Conservation (phyloP, 1,140 invertebrate species). For the Drosophila cardini region DNA sequence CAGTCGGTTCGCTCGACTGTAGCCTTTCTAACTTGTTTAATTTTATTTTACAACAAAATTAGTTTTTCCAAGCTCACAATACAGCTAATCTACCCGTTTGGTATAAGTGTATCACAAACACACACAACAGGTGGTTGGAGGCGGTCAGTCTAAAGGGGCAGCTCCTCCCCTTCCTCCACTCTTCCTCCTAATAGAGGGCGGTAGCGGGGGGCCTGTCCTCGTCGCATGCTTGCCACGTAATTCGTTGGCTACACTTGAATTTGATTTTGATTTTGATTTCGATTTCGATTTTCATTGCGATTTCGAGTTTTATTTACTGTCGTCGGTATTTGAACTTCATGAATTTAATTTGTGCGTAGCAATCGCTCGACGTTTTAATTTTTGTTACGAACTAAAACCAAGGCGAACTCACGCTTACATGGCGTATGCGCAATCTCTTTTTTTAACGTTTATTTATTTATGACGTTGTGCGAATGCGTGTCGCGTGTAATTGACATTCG, state of each 20-base stretch:
- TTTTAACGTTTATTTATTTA: constrained; percentile 23
- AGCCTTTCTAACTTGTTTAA: too few relatives aligned
- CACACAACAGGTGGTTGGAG: constrained; percentile 4
- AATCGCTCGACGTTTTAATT: constrained; percentile 19
- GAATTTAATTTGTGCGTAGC: constrained; percentile 48
- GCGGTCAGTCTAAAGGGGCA: constrained; percentile 17
- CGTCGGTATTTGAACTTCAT: constrained; percentile 46
- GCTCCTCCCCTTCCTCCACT: neutral
- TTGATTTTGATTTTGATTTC: constrained; percentile 29
- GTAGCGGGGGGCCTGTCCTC: constrained; percentile 35
- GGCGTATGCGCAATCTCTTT: constrained; percentile 50
- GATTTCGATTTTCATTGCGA: constrained; percentile 9
- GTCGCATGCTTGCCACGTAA: constrained; percentile 47
- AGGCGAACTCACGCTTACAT: constrained; percentile 50
- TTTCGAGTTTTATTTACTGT: constrained; percentile 26
- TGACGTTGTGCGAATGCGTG: constrained; percentile 25
- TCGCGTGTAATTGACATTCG: constrained; percentile 59
- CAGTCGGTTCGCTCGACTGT: too few relatives aligned
- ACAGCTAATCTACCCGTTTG: neutral
- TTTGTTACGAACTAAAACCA: constrained; percentile 25
- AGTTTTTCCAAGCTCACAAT: neutral
- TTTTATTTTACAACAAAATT: too few relatives aligned
- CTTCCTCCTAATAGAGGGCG: neutral
- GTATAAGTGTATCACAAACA: neutral
- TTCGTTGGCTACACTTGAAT: constrained; percentile 51